These are phyloP conservation scores for Polypterus senegalus DNA, from an alignment of 2,113 vertebrate species.

Conservation along the genomic window DNA sequence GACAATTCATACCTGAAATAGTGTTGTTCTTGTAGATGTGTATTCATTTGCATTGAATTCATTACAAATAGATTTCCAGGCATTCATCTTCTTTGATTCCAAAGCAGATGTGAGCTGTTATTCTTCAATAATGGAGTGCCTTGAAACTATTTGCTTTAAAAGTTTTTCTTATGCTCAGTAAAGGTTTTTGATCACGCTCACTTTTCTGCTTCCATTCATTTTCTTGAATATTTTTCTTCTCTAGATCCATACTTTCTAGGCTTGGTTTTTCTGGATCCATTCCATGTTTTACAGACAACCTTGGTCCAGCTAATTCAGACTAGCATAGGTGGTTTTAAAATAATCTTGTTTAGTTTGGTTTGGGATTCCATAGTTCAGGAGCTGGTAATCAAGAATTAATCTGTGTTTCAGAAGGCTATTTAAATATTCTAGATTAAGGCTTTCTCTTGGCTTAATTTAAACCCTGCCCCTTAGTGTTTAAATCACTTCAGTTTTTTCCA, in stretches of 20 bases:
- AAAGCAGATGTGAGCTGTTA: conserved; percentile 9
- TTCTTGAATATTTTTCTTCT: conserved; percentile 1
- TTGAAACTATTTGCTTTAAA: conserved; percentile 12
- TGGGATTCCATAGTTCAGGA: too few relatives aligned
- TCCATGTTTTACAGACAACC: conserved; percentile 11
- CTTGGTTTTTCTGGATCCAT: background rate
- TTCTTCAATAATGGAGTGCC: conserved; percentile 8
- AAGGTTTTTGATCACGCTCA: conserved; percentile 6
- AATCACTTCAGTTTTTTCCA: too few relatives aligned
- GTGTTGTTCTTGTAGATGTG: too few relatives aligned
- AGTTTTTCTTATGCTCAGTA: conserved; percentile 11
- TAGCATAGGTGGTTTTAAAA: too few relatives aligned
- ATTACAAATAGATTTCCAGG: conserved; percentile 8
- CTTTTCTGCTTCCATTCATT: too few relatives aligned
- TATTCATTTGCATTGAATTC: background rate
- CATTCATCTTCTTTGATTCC: conserved; percentile 10
- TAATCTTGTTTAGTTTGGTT: too few relatives aligned
- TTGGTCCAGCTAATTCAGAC: background rate
- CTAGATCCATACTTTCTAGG: conserved; percentile 1
- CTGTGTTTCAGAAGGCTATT: background rate
- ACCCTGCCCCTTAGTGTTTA: too few relatives aligned
- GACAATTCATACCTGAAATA: too few relatives aligned
- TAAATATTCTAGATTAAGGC: conserved; percentile 3
- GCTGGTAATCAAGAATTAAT: background rate
- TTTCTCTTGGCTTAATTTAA: background rate